Evolutionary conservation across 2,113 vertebrate genomes (phyloP).

Genomic region (Chauna torquata): DNA sequence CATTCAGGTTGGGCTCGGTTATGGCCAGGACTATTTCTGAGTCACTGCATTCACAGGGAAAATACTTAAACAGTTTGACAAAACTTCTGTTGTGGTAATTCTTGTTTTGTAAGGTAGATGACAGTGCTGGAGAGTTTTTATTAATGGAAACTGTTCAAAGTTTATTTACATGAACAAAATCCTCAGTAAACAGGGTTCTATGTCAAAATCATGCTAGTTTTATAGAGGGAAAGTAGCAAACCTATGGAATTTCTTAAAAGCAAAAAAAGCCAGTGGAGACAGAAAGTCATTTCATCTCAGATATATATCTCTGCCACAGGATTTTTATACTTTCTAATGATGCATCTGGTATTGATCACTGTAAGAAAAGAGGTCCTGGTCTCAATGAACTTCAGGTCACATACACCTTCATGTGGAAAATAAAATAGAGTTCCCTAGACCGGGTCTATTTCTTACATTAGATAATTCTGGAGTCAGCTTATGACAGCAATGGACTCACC

Average conservation of each 20-base stretch:
- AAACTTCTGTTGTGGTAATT: not conserved
- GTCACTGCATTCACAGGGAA: not conserved
- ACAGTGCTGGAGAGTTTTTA: not conserved
- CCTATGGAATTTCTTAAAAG: not conserved
- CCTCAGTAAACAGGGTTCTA: not conserved
- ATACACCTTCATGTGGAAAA: not conserved
- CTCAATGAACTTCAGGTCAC: not conserved
- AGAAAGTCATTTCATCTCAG: not conserved
- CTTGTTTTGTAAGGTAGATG: not conserved
- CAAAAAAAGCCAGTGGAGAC: not conserved
- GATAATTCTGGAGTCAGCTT: not conserved
- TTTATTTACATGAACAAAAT: not conserved
- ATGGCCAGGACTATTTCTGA: not conserved
- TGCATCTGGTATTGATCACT: not conserved
- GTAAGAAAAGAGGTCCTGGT: not conserved
- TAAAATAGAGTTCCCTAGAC: not conserved
- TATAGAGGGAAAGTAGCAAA: not conserved
- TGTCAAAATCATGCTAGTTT: not conserved
- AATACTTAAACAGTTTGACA: not conserved
- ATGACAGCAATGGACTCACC: not conserved
- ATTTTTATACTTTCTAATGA: not conserved
- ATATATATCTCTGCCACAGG: rapidly evolving
- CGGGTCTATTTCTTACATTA: not conserved
- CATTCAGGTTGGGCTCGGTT: not conserved
- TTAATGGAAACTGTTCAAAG: not conserved